phyloP scores from a whole-genome alignment of 2,113 vertebrate species.

The Typhlomys cinereus region DNA sequence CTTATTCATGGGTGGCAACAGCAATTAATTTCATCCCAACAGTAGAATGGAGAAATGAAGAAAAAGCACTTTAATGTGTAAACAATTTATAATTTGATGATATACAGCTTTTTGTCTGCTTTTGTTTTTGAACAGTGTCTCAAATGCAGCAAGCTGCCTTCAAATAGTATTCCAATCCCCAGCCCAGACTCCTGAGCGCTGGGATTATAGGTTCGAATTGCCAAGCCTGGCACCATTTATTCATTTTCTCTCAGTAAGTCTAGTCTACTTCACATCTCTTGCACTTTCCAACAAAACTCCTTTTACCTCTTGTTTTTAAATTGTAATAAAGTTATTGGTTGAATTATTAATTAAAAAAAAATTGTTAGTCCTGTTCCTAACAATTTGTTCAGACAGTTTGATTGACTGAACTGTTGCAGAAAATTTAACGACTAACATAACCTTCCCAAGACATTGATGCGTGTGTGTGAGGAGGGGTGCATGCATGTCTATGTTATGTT shows the following conservation, averaged over 20 bases:
- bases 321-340: not conserved
- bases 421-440: slow-evolving; percentile 11
- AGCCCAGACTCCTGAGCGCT: not conserved
- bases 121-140: not conserved
- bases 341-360: slow-evolving; percentile 47
- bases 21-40: slow-evolving; percentile 33
- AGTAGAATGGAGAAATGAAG: not conserved
- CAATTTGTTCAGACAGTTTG: slow-evolving; percentile 1
- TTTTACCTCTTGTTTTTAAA: slow-evolving; percentile 33
- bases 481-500: too few relatives aligned
- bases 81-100: slow-evolving; percentile 45
- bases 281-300: slow-evolving; percentile 16
- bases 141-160: not conserved
- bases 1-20: not conserved
- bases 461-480: too few relatives aligned
- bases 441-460: too few relatives aligned
- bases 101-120: not conserved
- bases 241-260: slow-evolving; percentile 5
- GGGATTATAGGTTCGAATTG: not conserved
- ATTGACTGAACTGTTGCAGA: not conserved
- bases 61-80: slow-evolving; percentile 19
- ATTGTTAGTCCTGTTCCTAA: slow-evolving; percentile 2
- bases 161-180: not conserved
- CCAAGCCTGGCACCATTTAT: not conserved
- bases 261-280: not conserved